Evolutionary conservation across 2,113 vertebrate species (phyloP).

Genomic region (Pedionomus torquatus): DNA sequence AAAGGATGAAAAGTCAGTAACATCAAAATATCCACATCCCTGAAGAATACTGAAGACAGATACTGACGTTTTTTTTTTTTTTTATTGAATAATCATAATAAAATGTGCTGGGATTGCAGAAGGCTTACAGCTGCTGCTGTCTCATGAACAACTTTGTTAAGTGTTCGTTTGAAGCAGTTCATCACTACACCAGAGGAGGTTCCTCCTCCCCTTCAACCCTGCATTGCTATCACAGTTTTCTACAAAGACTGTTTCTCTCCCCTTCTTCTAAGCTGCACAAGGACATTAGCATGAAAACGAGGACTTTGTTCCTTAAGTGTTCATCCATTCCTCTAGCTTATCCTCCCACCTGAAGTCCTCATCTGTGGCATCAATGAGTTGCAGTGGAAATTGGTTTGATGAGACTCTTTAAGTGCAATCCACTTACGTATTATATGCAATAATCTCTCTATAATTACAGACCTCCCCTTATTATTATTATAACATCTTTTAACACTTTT

Average conservation of each 20-base stretch:
- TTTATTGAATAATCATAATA: conserved; percentile 4
- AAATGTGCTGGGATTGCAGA: conserved; percentile 44
- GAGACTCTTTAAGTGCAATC: conserved; percentile 70
- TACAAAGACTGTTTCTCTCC: conserved; percentile 47
- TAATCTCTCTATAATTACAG: conserved; percentile 66
- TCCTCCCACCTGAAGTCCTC: conserved; percentile 67
- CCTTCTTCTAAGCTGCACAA: conserved; percentile 52
- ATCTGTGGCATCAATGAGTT: conserved; percentile 61
- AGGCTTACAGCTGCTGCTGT: conserved; percentile 19
- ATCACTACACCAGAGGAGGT: neutral
- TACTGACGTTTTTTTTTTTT: neutral
- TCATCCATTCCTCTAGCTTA: conserved; percentile 54
- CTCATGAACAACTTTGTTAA: conserved; percentile 10
- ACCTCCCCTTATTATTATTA: conserved; percentile 51
- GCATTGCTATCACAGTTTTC: neutral
- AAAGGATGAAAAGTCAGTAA: conserved; percentile 50
- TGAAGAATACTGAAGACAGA: conserved; percentile 26
- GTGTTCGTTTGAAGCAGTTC: neutral
- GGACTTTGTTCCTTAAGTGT: conserved; percentile 58
- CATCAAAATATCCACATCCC: conserved; percentile 1
- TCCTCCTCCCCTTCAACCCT: conserved; percentile 21
- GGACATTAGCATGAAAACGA: conserved; percentile 70
- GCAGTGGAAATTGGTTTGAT: conserved; percentile 64
- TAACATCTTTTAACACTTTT: conserved; percentile 69
- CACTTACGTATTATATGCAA: conserved; percentile 59